These are phyloP conservation scores for Scaptodrosophila lebanonensis DNA, from an alignment of 1,140 invertebrate species.

Conservation along the genomic window DNA sequence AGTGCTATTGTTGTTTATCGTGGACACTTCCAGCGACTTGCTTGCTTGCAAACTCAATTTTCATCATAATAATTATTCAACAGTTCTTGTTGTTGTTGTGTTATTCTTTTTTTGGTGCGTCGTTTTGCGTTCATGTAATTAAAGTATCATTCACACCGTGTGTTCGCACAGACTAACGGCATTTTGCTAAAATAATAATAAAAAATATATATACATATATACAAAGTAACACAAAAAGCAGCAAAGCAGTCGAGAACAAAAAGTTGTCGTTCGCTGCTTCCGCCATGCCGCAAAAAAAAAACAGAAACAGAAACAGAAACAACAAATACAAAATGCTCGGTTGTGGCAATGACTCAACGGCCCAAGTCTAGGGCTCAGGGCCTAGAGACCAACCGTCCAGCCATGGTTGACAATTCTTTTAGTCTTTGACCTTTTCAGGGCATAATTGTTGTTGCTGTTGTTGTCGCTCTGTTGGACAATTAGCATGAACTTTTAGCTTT, in stretches of 20 bases:
- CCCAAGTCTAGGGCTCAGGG: too few species aligned
- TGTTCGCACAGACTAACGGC: not conserved
- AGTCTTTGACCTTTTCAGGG: not conserved
- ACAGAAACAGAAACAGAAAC: not conserved
- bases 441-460: not conserved
- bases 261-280: not conserved
- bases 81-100: not conserved
- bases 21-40: too few species aligned
- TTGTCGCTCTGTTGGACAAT: not conserved
- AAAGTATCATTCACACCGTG: conserved; percentile 1
- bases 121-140: not conserved
- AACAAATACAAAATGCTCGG: too few species aligned
- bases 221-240: not conserved
- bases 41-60: too few species aligned
- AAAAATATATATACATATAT: not conserved
- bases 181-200: not conserved
- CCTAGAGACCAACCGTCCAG: not conserved
- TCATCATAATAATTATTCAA: too few species aligned
- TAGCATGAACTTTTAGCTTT: conserved; percentile 2
- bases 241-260: not conserved
- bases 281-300: too few species aligned
- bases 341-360: too few species aligned
- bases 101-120: not conserved
- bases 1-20: too few species aligned
- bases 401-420: conserved; percentile 2